Percentiles rank a stretch among this genome's conserved stretches.
These are phyloP conservation scores for Steinernema hermaphroditum DNA, from an alignment of 2,888 invertebrate species.

Conservation along the genomic window DNA sequence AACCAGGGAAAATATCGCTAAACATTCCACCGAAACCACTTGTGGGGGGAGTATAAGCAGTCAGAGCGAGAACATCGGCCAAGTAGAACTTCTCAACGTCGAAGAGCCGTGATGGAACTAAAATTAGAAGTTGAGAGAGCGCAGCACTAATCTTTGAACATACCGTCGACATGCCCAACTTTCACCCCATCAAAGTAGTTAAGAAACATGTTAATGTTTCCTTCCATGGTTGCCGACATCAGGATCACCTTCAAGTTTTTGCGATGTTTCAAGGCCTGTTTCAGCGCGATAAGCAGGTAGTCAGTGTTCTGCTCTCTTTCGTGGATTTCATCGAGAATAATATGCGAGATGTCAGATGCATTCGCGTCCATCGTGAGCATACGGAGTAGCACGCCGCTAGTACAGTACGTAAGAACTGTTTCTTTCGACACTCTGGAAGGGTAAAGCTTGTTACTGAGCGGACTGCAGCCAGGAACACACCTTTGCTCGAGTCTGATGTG, in stretches of 20 bases:
- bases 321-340: constrained; percentile 72
- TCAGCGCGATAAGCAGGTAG: constrained; percentile 82
- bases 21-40: constrained; percentile 38
- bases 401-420: constrained; percentile 84
- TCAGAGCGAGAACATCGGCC: constrained; percentile 59
- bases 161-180: constrained; percentile 76
- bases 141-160: too few species aligned
- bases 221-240: constrained; percentile 79
- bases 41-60: constrained; percentile 46
- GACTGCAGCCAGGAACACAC: constrained; percentile 63
- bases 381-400: constrained; percentile 85
- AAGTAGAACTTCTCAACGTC: constrained; percentile 57
- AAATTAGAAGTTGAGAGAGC: too few species aligned
- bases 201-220: constrained; percentile 79
- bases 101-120: constrained; percentile 58
- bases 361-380: constrained; percentile 82
- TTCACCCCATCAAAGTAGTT: constrained; percentile 77
- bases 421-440: constrained; percentile 75
- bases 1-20: constrained; percentile 17
- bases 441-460: background rate
- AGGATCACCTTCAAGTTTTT: constrained; percentile 53
- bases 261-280: constrained; percentile 52
- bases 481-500: constrained; percentile 86
- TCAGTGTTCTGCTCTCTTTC: constrained; percentile 90
- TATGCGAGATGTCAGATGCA: constrained; percentile 77